Base-by-base conservation (phyloP, 1,140 invertebrate genomes). In the Leptinotarsa lineolata region DNA sequence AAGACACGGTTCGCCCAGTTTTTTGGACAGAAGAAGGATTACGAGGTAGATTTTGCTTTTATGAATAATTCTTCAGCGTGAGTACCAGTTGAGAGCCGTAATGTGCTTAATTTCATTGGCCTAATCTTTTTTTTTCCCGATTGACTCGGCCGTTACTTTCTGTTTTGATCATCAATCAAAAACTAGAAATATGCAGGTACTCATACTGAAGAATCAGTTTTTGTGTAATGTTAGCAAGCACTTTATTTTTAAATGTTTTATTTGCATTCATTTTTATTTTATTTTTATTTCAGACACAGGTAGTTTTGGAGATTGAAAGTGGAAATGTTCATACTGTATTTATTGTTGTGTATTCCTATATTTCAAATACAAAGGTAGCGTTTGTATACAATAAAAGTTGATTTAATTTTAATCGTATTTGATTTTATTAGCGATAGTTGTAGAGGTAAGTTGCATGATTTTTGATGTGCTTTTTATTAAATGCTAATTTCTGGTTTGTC, bases 1-100 rank as follows among this genome's bases (percentile, higher is more conserved):
- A 63, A 89, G 95, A 75, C 90, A 92, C 77, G 95, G 95, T 39
- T 97, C 95, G 60, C 95, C 95, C 2, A 95, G 94, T 83, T 96
- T 96, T 85, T 86, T 96, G 46, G 95, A 97, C 82, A 88, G 94
- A 80, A 88, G 95, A 67, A 88, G 95, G 74, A 97, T 97, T 77
- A 97, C 95, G 66, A 97, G 95, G 95, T 97, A 89, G 87, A 20
- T 63, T 20, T 13, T 15, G 16, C 15, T 18, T 54, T 4, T n/a
- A 18, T 4, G 13, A 54, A 54, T 16, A 15, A 54, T 54, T 54
- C 48, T 54, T 15, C 48, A 54, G 48, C 15, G 1, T 54, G 48
- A 54, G 48, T 54, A n/a, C 48, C 48, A 15, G 6, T 16, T 39
- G 30, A 39, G 11, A 39, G 8, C 11, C 8, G 8, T 39, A 2